Evolutionary conservation across 2,113 vertebrate species (phyloP).

Genomic region (Tringa solitaria): DNA sequence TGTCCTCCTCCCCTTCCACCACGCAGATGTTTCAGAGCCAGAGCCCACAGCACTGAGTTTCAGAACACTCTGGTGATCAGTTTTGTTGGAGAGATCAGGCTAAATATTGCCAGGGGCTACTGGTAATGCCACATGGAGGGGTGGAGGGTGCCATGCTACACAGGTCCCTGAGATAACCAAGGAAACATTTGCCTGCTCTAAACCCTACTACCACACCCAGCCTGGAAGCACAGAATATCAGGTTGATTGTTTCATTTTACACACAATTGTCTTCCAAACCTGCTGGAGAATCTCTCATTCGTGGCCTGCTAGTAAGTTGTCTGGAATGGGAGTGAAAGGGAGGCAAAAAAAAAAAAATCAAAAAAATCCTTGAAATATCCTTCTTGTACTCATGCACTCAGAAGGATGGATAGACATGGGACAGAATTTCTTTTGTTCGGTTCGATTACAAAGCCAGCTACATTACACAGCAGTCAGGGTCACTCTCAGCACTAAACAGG

Average conservation of each 20-base stretch:
- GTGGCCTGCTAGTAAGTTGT: background rate
- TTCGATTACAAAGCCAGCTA: background rate
- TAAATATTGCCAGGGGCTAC: background rate
- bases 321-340: background rate
- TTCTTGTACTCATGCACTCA: background rate
- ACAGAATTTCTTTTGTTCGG: background rate
- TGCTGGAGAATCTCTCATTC: background rate
- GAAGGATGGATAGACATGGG: background rate
- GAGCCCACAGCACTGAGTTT: background rate
- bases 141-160: background rate
- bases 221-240: background rate
- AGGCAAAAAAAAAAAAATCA: background rate
- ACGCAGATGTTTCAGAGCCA: background rate
- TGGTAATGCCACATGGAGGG: background rate
- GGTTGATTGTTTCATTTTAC: slow-evolving; percentile 34
- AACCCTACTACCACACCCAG: background rate
- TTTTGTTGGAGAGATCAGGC: background rate
- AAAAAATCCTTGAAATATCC: background rate
- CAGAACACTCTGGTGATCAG: background rate
- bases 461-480: background rate
- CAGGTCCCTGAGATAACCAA: background rate
- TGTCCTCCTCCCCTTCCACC: background rate
- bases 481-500: background rate
- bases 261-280: background rate
- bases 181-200: background rate